A percentile compares a stretch with the other conserved stretches of the same genome.
phyloP scores from a whole-genome alignment of 2,797 vertebrate genomes.

The Buceros bicornis region DNA sequence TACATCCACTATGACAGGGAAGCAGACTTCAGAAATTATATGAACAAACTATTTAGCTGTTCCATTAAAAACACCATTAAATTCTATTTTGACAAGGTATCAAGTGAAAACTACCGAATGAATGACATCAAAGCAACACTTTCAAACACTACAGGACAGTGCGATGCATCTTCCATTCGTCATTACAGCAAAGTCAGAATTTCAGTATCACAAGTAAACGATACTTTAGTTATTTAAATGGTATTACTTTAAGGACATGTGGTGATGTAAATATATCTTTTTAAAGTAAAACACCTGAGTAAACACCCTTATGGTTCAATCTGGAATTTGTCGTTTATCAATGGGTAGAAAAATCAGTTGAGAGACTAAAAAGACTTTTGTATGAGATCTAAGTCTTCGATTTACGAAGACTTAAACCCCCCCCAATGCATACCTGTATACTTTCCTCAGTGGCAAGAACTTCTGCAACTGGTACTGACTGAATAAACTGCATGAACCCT shows the following conservation, averaged over 20 bases:
- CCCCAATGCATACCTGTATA: slow-evolving; percentile 87
- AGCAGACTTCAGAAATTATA: not conserved
- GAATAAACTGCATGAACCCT: slow-evolving; percentile 99
- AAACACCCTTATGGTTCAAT: not conserved
- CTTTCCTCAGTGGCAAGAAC: slow-evolving; percentile 97
- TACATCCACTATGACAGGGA: not conserved
- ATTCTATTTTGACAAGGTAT: not conserved
- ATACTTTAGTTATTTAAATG: not conserved
- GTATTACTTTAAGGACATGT: not conserved
- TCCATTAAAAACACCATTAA: not conserved
- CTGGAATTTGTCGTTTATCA: not conserved
- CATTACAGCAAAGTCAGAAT: not conserved
- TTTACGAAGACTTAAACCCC: not conserved
- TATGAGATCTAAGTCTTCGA: not conserved
- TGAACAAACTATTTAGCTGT: not conserved
- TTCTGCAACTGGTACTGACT: slow-evolving; percentile 98
- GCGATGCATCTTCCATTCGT: not conserved
- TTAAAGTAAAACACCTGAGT: not conserved
- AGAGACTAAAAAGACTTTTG: not conserved
- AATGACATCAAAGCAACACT: not conserved
- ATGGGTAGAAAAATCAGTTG: not conserved
- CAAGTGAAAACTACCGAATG: not conserved
- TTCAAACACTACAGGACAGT: not conserved
- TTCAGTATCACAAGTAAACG: not conserved
- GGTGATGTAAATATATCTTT: not conserved